Evolutionary conservation across 2,797 vertebrate genomes (phyloP).

Genomic region (Megalops cyprinoides): DNA sequence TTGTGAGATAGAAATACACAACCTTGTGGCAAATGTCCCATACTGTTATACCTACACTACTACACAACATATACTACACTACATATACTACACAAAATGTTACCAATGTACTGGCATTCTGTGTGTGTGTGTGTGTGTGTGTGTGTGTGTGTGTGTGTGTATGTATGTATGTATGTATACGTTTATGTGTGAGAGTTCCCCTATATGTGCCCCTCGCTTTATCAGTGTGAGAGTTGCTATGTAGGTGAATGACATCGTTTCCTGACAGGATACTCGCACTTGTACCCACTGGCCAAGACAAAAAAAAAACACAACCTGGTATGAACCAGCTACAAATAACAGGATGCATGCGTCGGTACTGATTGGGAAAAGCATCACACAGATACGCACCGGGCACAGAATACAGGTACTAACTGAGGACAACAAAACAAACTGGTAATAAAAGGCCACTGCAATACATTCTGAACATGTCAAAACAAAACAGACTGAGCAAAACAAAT

Average conservation of each 20-base stretch:
- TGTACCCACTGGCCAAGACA: slow-evolving; percentile 61
- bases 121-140: slow-evolving; percentile 18
- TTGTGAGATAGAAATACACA: background rate
- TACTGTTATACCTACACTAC: background rate
- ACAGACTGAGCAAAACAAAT: background rate
- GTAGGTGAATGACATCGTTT: slow-evolving; percentile 58
- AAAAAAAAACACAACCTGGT: slow-evolving; percentile 38
- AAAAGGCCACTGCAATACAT: background rate
- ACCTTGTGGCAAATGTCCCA: background rate
- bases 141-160: background rate
- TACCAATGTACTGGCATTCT: background rate
- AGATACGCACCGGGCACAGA: background rate
- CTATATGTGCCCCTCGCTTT: background rate
- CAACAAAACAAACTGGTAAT: background rate
- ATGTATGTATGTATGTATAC: too few relatives aligned
- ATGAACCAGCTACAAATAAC: slow-evolving; percentile 61
- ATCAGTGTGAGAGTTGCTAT: slow-evolving; percentile 49
- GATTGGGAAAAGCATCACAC: slow-evolving; percentile 17
- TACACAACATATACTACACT: too few relatives aligned
- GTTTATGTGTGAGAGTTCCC: too few relatives aligned
- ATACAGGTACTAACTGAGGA: slow-evolving; percentile 16
- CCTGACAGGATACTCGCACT: slow-evolving; percentile 72
- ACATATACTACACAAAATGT: background rate
- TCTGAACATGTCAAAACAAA: background rate
- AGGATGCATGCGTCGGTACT: slow-evolving; percentile 67